Conservation (phyloP, 2,113 vertebrate species). For the Hyaena hyaena region DNA sequence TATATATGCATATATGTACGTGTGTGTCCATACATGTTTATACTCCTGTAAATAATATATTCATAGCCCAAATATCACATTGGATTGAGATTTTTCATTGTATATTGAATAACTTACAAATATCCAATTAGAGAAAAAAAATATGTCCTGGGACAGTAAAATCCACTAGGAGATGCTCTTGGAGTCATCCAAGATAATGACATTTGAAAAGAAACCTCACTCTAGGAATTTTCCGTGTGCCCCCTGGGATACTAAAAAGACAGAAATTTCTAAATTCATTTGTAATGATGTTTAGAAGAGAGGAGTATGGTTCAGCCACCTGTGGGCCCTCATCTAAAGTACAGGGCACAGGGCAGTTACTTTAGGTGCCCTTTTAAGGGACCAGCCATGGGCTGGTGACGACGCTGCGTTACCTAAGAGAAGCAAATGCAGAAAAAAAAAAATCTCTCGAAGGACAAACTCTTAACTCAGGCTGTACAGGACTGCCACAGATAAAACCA, state of each 20-base stretch:
- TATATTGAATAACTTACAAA: background rate
- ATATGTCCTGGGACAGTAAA: background rate
- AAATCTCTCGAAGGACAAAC: background rate
- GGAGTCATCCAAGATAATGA: background rate
- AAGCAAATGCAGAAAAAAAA: background rate
- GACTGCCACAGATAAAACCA: background rate
- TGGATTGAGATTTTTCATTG: background rate
- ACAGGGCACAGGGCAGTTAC: background rate
- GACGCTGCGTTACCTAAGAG: background rate
- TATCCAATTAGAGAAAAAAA: background rate
- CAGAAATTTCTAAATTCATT: background rate
- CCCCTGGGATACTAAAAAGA: background rate
- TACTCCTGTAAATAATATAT: background rate
- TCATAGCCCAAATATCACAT: background rate
- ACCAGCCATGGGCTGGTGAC: background rate
- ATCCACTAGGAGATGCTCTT: background rate
- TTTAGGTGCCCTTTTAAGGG: background rate
- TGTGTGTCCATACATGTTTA: too few relatives aligned
- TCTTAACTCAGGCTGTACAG: background rate
- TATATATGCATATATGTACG: background rate
- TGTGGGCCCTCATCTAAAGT: background rate
- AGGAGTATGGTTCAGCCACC: background rate
- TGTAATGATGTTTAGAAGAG: background rate
- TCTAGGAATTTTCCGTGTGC: background rate
- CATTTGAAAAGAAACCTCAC: background rate